A percentile compares a stretch with the other conserved stretches of the same genome.
These are phyloP conservation scores for Steatornis caripensis DNA, from an alignment of 2,113 vertebrate species.

Conservation along the genomic window DNA sequence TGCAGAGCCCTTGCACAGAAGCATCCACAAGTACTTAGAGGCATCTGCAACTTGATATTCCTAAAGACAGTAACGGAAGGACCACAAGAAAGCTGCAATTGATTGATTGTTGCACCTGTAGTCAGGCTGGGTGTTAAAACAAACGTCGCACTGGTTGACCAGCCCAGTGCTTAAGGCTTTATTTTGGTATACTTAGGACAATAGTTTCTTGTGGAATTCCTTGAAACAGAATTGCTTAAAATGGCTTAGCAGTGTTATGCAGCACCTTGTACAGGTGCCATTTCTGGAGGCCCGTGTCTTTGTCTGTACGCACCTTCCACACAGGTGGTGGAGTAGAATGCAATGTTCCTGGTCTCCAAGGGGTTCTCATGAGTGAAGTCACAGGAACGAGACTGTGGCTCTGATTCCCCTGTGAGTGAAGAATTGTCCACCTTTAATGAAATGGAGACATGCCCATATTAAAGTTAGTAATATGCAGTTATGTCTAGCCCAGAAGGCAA, in stretches of 20 bases:
- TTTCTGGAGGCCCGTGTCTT: background rate
- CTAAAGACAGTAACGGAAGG: background rate
- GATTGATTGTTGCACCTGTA: fast-evolving
- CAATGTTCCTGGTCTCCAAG: constrained; percentile 79
- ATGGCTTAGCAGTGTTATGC: background rate
- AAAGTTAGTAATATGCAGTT: background rate
- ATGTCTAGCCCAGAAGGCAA: background rate
- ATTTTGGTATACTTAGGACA: background rate
- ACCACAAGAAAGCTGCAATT: fast-evolving
- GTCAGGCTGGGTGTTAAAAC: background rate
- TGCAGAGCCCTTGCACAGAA: background rate
- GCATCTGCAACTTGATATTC: background rate
- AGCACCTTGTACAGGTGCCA: background rate
- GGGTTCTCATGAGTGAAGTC: constrained; percentile 78
- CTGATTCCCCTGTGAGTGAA: constrained; percentile 80
- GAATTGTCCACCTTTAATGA: constrained; percentile 80
- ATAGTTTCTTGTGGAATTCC: background rate
- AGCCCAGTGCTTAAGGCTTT: background rate
- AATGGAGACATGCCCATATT: background rate
- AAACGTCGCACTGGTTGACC: background rate
- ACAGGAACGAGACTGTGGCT: constrained; percentile 75
- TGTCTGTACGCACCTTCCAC: constrained; percentile 70
- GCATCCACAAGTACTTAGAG: background rate
- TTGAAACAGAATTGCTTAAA: background rate
- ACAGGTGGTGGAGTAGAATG: constrained; percentile 81